Conservation (phyloP, 2,888 invertebrate genomes). For the Ophion costatus region DNA sequence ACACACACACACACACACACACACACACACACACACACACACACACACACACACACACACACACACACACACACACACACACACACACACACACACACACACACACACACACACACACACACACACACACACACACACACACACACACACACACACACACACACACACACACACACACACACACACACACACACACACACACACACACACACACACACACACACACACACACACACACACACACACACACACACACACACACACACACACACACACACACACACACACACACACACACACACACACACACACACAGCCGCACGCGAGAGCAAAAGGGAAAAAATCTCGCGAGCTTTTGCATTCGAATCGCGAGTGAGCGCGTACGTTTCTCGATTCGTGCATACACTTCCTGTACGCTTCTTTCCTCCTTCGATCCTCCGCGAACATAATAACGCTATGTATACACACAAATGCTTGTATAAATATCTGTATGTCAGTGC, state of each 20-base stretch:
- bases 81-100: slow-evolving; percentile 11
- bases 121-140: not conserved
- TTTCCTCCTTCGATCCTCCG: slow-evolving; percentile 23
- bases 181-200: slow-evolving; percentile 14
- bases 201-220: no score
- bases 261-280: not conserved
- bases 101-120: not conserved
- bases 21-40: not conserved
- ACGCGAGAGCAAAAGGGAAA: not conserved
- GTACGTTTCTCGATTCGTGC: slow-evolving; percentile 29
- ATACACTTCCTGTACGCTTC: slow-evolving; percentile 4
- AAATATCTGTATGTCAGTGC: slow-evolving; percentile 29
- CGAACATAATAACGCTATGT: slow-evolving; percentile 46
- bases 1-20: not conserved
- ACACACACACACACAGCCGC: not conserved
- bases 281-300: no score
- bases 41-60: slow-evolving; percentile 15
- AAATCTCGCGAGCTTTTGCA: slow-evolving; percentile 13
- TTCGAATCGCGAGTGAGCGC: not conserved
- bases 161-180: not conserved
- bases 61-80: not conserved
- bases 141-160: slow-evolving; percentile 10
- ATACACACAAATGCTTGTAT: slow-evolving; percentile 20
- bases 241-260: not conserved
- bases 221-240: not conserved